These are phyloP conservation scores for Pithys albifrons DNA, from an alignment of 2,113 vertebrate genomes.

Conservation along the genomic window DNA sequence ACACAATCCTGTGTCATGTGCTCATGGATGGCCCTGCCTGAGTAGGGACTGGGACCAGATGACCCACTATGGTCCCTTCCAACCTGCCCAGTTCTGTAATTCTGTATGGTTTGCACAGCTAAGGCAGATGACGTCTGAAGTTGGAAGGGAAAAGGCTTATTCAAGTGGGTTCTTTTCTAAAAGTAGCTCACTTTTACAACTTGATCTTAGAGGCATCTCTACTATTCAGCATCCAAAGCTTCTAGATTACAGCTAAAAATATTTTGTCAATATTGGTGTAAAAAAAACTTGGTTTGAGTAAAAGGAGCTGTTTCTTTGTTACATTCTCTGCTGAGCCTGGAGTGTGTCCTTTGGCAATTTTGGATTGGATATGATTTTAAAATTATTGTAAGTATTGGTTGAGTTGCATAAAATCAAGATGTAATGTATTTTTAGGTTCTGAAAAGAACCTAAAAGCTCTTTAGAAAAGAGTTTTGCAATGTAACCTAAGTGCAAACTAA, in stretches of 20 bases:
- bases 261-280: background rate
- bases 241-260: background rate
- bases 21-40: background rate
- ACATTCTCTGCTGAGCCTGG: background rate
- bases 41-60: background rate
- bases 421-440: background rate
- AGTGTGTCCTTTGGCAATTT: background rate
- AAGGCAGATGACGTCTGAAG: background rate
- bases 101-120: background rate
- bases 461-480: background rate
- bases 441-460: background rate
- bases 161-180: background rate
- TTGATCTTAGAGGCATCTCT: background rate
- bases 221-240: background rate
- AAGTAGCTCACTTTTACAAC: background rate
- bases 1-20: fast-evolving
- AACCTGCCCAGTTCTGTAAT: background rate
- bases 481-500: background rate
- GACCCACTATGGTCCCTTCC: background rate
- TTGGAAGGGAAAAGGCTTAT: background rate
- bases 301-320: background rate
- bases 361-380: background rate
- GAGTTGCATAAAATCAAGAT: background rate
- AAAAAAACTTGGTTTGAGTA: background rate
- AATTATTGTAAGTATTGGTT: background rate